Evolutionary conservation across 2,888 invertebrate species (phyloP).

Genomic region (Sylvicola cinctus): DNA sequence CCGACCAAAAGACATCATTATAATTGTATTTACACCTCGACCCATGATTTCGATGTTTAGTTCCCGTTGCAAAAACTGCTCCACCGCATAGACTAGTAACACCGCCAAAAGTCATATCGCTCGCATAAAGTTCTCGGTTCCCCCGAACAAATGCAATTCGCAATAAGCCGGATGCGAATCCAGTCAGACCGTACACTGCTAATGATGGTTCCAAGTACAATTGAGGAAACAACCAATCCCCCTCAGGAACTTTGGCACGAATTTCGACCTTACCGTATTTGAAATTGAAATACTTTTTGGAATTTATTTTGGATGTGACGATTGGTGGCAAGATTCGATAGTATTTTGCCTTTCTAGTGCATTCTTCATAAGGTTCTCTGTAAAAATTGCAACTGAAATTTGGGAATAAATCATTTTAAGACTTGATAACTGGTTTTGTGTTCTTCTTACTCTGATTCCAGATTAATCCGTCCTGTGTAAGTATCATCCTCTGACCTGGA

Average conservation of each 20-base stretch:
- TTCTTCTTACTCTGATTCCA: no score
- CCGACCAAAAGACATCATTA: no score
- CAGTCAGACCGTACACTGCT: slow-evolving; percentile 35
- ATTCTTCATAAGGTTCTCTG: no score
- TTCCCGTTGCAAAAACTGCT: slow-evolving; percentile 13
- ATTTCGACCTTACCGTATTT: slow-evolving; percentile 46
- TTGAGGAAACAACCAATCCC: slow-evolving; percentile 61
- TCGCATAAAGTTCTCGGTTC: slow-evolving; percentile 24
- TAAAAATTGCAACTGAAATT: no score
- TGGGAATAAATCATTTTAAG: no score
- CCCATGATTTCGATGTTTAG: slow-evolving; percentile 22
- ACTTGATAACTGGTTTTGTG: no score
- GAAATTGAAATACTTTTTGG: slow-evolving; percentile 40
- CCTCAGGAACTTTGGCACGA: slow-evolving; percentile 48
- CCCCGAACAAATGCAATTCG: slow-evolving; percentile 52
- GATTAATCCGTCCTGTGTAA: no score
- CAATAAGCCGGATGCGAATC: slow-evolving; percentile 43
- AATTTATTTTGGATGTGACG: slow-evolving; percentile 38
- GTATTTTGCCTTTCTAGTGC: no score
- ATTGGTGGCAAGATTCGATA: slow-evolving; percentile 42
- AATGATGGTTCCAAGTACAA: slow-evolving; percentile 44
- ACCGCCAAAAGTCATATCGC: slow-evolving; percentile 13
- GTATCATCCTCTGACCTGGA: no score
- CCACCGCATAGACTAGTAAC: slow-evolving; percentile 16
- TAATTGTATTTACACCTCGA: no score